phyloP scores from a whole-genome alignment of 2,113 vertebrate species.

The Phalacrocorax aristotelis region DNA sequence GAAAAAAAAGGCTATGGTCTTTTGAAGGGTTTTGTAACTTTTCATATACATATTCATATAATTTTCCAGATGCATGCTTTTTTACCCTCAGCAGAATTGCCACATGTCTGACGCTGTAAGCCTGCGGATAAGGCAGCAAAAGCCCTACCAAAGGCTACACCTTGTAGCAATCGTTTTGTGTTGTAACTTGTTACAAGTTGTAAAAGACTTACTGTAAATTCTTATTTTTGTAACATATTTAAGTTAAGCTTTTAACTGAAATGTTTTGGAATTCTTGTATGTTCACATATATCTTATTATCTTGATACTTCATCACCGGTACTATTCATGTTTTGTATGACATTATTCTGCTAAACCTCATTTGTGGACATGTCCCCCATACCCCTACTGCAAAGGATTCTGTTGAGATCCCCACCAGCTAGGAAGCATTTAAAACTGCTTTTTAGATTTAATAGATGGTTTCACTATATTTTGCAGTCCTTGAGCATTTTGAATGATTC shows the following conservation, averaged over 20 bases:
- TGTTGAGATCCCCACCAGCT: neutral
- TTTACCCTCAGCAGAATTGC: neutral
- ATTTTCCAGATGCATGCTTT: neutral
- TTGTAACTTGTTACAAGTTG: neutral
- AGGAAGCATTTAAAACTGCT: neutral
- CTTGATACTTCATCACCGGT: neutral
- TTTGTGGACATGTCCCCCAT: accelerated
- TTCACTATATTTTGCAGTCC: neutral
- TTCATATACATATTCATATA: neutral
- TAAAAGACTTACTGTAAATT: neutral
- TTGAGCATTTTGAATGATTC: neutral
- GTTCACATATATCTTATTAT: neutral
- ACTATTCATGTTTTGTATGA: neutral
- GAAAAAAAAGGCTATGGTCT: neutral
- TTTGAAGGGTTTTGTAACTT: neutral
- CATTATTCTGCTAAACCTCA: neutral
- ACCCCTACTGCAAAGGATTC: neutral
- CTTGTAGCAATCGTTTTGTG: neutral
- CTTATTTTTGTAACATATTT: neutral
- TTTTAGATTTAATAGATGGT: neutral
- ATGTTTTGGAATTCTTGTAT: neutral
- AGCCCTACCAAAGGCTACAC: neutral
- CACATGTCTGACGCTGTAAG: neutral
- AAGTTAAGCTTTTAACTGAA: neutral
- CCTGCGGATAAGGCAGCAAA: neutral